phyloP scores from a whole-genome alignment of 1,140 invertebrate genomes.

The Atopsyche davidsoni region DNA sequence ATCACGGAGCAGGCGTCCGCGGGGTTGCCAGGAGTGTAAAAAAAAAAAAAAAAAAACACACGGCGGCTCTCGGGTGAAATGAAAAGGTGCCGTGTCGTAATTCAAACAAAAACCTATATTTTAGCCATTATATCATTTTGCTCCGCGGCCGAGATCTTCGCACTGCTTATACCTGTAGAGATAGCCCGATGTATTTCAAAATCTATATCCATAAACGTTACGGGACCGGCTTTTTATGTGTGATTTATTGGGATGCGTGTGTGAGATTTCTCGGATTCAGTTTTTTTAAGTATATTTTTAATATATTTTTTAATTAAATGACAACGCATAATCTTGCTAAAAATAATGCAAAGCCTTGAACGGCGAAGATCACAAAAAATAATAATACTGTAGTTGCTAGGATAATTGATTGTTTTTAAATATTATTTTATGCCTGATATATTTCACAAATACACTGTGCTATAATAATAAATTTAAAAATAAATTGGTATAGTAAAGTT shows the following conservation, averaged over 20 bases:
- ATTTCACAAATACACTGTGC: too few relatives aligned
- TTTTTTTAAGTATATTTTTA: too few relatives aligned
- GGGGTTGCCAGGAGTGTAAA: constrained; percentile 3
- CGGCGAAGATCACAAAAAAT: too few relatives aligned
- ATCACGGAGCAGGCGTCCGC: constrained; percentile 9
- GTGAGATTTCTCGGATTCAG: neutral
- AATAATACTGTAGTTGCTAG: too few relatives aligned
- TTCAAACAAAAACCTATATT: constrained; percentile 19
- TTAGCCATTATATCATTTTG: constrained; percentile 23
- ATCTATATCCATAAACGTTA: neutral
- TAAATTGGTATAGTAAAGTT: too few relatives aligned
- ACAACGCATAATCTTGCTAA: too few relatives aligned
- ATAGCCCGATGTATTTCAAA: neutral
- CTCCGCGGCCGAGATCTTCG: neutral
- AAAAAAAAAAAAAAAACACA: constrained; percentile 12
- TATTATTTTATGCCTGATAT: too few relatives aligned
- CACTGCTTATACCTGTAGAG: neutral
- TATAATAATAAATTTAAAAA: too few relatives aligned
- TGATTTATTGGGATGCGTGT: neutral
- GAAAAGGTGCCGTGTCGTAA: constrained; percentile 14
- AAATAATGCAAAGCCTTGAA: too few relatives aligned
- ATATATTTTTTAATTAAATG: too few relatives aligned
- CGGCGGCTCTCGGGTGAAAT: constrained; percentile 6
- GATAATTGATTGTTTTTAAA: too few relatives aligned
- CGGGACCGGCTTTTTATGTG: neutral